A percentile compares a stretch with the other conserved stretches of the same genome.
These are phyloP conservation scores for Camelus bactrianus DNA, from an alignment of 2,113 vertebrate genomes.

Conservation along the genomic window DNA sequence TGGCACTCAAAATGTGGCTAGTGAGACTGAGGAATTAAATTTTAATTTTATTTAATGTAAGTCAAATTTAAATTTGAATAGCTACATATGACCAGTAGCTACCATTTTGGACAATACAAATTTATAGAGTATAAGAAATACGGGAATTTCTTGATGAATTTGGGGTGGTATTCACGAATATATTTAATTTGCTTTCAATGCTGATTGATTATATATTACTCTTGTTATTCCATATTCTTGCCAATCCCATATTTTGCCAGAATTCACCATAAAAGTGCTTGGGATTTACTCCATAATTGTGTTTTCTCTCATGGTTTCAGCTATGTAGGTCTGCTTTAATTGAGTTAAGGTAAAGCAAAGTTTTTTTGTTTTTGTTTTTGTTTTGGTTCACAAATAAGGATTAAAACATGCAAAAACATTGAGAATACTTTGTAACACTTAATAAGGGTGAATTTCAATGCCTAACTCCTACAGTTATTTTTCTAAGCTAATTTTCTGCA, in stretches of 20 bases:
- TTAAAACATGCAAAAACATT: neutral
- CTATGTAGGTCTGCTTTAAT: neutral
- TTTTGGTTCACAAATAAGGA: neutral
- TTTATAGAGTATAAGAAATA: neutral
- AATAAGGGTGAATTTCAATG: conserved; percentile 41
- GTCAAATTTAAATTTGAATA: conserved; percentile 4
- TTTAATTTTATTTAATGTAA: conserved; percentile 18
- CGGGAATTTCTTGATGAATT: neutral
- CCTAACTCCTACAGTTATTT: neutral
- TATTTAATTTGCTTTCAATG: neutral
- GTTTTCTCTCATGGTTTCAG: neutral
- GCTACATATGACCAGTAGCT: neutral
- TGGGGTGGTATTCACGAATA: neutral
- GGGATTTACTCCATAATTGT: conserved; percentile 3
- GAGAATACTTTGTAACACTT: neutral
- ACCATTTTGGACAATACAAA: neutral
- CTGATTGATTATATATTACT: neutral
- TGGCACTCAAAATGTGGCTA: neutral
- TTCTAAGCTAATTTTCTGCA: neutral
- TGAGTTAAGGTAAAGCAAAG: neutral
- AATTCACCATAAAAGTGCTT: neutral
- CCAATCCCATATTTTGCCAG: neutral
- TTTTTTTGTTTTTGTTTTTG: neutral
- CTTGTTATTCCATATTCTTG: neutral
- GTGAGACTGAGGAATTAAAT: neutral